Base-by-base conservation (phyloP, 2,888 invertebrate species). In the Alviniconcha strummeri region DNA sequence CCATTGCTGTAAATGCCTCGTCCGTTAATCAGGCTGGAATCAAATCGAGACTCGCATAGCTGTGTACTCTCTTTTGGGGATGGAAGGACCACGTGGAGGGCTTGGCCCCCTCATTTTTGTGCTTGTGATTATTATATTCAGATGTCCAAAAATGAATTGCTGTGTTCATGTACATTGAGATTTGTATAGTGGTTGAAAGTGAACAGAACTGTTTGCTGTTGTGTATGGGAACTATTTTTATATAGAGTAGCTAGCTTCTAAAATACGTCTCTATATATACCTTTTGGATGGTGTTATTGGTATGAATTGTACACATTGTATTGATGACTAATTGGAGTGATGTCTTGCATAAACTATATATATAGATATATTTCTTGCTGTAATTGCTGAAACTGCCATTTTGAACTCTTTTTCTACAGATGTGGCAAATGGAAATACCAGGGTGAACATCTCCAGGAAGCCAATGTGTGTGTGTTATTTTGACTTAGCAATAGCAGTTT, bases 321-420 rank as follows among this genome's bases (percentile, higher is more conserved):
- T 69, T 15, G n/a, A 11, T 60, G 60, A 60, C 60, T 60, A 13
- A 8, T n/a, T 56, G 54, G 57, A 36, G 36, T 57, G 57, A 11
- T 57, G 17, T 57, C 57, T 57, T 60, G 60, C 13, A 13, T 60
- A 60, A 11, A 11, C 60, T 60, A 60, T 13, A 60, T 60, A 1
- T 11, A 60, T 60, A 36, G 36, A 36, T 36, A 36, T 36, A 36
- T 36, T 36, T 36, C 36, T 36, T 36, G 36, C 36, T 60, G 60
- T 60, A 60, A 60, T 52, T 76, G 76, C 54, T 15, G 13, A 56
- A 76, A 76, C 76, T 76, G 76, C 76, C 76, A 76, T n/a, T 76
- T 56, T 60, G 60, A 60, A 60, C 60, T 60, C 60, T 13, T 60
- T 60, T 60, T 60, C 13, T 60, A 60, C 60, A 60, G 60, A 60